A percentile compares a stretch with the other conserved stretches of the same genome.
Evolutionary conservation across 2,888 invertebrate species (phyloP).

Genomic region (Apamea crenata): DNA sequence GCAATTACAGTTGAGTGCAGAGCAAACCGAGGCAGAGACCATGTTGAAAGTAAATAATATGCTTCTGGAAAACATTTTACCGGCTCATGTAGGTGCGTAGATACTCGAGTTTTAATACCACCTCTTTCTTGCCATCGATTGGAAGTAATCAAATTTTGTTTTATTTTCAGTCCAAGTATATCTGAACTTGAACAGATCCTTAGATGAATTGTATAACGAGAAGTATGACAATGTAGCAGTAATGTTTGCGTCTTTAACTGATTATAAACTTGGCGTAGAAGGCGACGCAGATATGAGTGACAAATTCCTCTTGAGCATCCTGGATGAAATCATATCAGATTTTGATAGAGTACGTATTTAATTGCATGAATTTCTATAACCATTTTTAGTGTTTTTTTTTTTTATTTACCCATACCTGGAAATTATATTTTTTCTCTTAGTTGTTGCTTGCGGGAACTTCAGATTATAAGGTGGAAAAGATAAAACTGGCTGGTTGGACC

Average conservation of each 20-base stretch:
- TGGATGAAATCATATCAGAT: slow-evolving; percentile 98
- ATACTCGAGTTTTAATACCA: not conserved
- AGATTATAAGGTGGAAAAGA: slow-evolving; percentile 96
- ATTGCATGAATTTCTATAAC: no score
- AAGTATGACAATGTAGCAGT: slow-evolving; percentile 97
- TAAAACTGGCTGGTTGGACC: slow-evolving; percentile 98
- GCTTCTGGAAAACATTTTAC: slow-evolving; percentile 97
- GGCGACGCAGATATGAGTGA: slow-evolving; percentile 92
- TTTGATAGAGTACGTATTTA: slow-evolving; percentile 94
- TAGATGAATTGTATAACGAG: slow-evolving; percentile 96
- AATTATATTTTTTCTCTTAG: slow-evolving; percentile 75
- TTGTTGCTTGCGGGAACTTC: slow-evolving; percentile 91
- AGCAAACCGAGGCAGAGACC: slow-evolving; percentile 96
- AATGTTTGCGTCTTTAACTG: slow-evolving; percentile 98
- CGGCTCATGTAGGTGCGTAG: slow-evolving; percentile 96
- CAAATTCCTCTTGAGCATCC: slow-evolving; percentile 92
- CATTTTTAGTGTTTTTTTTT: not conserved
- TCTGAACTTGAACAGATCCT: slow-evolving; percentile 92
- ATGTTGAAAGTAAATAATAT: slow-evolving; percentile 97
- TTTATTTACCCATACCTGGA: not conserved
- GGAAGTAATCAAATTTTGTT: slow-evolving; percentile 7
- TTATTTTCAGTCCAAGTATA: slow-evolving; percentile 93
- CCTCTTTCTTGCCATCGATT: not conserved
- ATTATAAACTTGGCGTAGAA: slow-evolving; percentile 93
- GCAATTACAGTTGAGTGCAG: slow-evolving; percentile 93